Base-by-base conservation (phyloP, 2,797 vertebrate genomes). In the Crax fasciolata region DNA sequence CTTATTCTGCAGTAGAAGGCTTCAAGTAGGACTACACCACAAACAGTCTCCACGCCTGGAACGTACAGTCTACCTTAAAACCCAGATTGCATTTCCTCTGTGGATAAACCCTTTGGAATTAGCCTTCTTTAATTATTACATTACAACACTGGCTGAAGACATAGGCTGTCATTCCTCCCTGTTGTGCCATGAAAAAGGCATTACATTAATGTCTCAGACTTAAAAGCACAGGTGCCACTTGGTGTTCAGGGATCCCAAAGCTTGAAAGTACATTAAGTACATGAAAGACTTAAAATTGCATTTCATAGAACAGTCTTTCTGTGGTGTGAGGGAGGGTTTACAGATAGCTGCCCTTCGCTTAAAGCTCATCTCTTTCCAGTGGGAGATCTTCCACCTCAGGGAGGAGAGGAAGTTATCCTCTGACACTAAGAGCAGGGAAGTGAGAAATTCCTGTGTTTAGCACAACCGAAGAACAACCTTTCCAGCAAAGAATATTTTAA, bases 91-190 rank as follows among this genome's bases (percentile, higher is more conserved):
- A 38, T 74, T 48, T 48, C 46, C 19, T 82, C 52, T 80, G 41
- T 77, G 13, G 21, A 41, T 80, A 94, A 96, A 79, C 10, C 35
- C 67, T 80, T 77, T 87, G 68, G 76, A 96, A 93, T 85, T 90
- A 91, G 57, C 30, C 70, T 92, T 89, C 70, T 86, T 30, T 79
- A 89, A 86, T 91, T 85, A 89, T 44, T 84, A 61, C 24, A n/a
- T 41, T 84, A 61, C 59, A 46, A 11, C 4, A 6, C 80, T 91
- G 89, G 88, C 79, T 84, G 91, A 87, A 93, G 67, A 67, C 25
- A 32, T 16, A 61, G 72, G 15, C 38, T 79, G 46, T 46, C 77
- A 55, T 84, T 44, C 2, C 1, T 85, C 43, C 61, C 39, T 57
- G 32, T 66, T 6, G 0, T 90, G 43, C 62, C 35, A 9, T 44